These are phyloP conservation scores for Neoniphon sammara DNA, from an alignment of 2,797 vertebrate genomes.

Conservation along the genomic window DNA sequence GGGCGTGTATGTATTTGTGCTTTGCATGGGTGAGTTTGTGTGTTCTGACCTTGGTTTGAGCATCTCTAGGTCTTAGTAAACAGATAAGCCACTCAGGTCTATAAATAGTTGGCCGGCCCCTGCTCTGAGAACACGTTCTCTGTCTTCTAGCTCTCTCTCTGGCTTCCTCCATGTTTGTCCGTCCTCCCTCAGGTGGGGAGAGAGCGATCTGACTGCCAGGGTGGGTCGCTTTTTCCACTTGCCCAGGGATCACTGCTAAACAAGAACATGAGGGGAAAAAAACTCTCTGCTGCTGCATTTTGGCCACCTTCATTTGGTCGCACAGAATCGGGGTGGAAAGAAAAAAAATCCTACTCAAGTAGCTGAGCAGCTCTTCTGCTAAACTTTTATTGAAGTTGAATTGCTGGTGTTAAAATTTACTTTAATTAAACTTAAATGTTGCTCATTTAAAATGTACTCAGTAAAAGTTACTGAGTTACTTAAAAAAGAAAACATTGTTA, in stretches of 20 bases:
- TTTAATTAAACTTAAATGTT: too few relatives aligned
- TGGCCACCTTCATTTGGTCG: slow-evolving; percentile 9
- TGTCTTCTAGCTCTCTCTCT: slow-evolving; percentile 38
- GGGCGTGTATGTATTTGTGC: slow-evolving; percentile 35
- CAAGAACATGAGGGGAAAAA: slow-evolving; percentile 23
- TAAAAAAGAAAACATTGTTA: too few relatives aligned
- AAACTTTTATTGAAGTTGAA: too few relatives aligned
- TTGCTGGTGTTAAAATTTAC: too few relatives aligned
- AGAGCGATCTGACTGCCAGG: slow-evolving; percentile 20
- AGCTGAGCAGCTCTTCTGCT: too few relatives aligned
- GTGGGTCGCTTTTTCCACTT: slow-evolving; percentile 53
- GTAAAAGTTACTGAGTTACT: too few relatives aligned
- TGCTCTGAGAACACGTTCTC: slow-evolving; percentile 55
- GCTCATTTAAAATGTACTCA: too few relatives aligned
- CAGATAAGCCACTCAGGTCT: slow-evolving; percentile 58
- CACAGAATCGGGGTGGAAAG: slow-evolving; percentile 2
- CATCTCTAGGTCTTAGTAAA: slow-evolving; percentile 72
- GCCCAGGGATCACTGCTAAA: slow-evolving; percentile 30
- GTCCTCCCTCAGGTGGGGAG: slow-evolving; percentile 41
- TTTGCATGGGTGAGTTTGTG: slow-evolving; percentile 26
- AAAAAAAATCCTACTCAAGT: neutral
- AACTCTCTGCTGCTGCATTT: neutral
- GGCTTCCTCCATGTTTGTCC: slow-evolving; percentile 59
- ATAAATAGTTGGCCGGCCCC: slow-evolving; percentile 61
- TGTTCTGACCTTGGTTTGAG: slow-evolving; percentile 60